A percentile compares a stretch with the other conserved stretches of the same genome.
phyloP scores from a whole-genome alignment of 1,140 invertebrate genomes.

The Drosophila trapezifrons region DNA sequence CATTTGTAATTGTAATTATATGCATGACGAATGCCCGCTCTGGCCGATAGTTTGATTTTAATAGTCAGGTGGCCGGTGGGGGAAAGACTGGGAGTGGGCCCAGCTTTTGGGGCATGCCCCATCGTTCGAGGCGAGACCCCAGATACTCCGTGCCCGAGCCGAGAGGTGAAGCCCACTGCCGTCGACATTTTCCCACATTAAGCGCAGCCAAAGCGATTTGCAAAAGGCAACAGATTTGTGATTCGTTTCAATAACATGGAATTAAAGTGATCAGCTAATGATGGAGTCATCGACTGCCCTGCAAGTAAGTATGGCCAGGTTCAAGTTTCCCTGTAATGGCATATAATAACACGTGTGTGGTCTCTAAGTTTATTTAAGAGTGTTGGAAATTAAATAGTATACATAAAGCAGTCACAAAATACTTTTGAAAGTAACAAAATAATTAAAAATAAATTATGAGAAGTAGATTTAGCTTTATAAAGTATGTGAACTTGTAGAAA shows the following conservation, averaged over 20 bases:
- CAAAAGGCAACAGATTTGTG: slow-evolving; percentile 51
- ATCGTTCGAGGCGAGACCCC: slow-evolving; percentile 2
- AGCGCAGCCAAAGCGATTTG: slow-evolving; percentile 53
- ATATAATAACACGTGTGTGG: background rate
- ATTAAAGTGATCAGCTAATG: slow-evolving; percentile 29
- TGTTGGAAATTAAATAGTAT: background rate
- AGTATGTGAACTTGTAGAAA: background rate
- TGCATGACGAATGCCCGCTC: slow-evolving; percentile 52
- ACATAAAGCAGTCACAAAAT: background rate
- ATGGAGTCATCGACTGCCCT: slow-evolving; percentile 30
- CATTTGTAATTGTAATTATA: slow-evolving; percentile 70
- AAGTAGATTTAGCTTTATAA: background rate
- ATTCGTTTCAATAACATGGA: slow-evolving; percentile 60
- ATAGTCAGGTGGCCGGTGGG: slow-evolving; percentile 39
- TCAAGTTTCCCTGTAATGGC: background rate
- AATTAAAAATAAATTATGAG: background rate
- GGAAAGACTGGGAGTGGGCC: slow-evolving; percentile 31
- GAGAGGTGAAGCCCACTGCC: slow-evolving; percentile 24
- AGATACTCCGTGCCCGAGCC: background rate
- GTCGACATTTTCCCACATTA: slow-evolving; percentile 63
- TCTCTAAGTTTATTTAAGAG: no score
- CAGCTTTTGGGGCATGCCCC: slow-evolving; percentile 47
- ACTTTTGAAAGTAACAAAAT: background rate
- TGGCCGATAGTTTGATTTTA: slow-evolving; percentile 61
- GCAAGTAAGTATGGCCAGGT: slow-evolving; percentile 3